Evolutionary conservation across 1,140 invertebrate species (phyloP).

Genomic region (Bathynomus jamesi): DNA sequence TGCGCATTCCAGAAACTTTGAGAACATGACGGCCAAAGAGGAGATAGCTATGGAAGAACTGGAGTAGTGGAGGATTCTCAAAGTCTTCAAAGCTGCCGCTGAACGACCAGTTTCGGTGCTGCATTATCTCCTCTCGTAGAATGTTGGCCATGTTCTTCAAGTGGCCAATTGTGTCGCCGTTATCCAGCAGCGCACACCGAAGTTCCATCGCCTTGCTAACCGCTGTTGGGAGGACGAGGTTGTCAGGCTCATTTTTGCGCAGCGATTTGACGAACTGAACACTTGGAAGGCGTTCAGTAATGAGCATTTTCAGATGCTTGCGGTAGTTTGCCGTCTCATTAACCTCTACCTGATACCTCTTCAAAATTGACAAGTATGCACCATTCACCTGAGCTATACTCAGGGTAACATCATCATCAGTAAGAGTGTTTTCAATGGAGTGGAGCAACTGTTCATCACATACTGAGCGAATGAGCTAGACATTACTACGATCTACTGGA

Average conservation of each 20-base stretch:
- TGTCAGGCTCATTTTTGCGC: background rate
- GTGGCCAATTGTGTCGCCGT: background rate
- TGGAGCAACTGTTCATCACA: background rate
- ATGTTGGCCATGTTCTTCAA: constrained; percentile 9
- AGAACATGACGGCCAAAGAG: background rate
- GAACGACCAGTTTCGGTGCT: background rate
- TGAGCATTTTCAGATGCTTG: background rate
- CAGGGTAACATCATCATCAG: background rate
- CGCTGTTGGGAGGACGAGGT: background rate
- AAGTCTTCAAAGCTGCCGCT: background rate
- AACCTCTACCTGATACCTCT: background rate
- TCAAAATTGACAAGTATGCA: background rate
- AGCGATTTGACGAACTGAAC: background rate
- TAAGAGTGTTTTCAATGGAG: background rate
- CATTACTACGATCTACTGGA: background rate
- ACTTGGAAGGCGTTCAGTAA: background rate
- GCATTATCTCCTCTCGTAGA: background rate
- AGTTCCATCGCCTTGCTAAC: constrained; percentile 5
- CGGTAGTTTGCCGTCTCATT: background rate
- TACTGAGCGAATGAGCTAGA: background rate
- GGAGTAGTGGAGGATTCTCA: background rate
- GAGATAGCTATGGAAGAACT: constrained; percentile 2
- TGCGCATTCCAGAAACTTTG: background rate
- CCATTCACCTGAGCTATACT: background rate
- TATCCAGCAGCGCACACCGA: background rate